Conservation (phyloP, 2,797 vertebrate species). For the Rhinella marina region DNA sequence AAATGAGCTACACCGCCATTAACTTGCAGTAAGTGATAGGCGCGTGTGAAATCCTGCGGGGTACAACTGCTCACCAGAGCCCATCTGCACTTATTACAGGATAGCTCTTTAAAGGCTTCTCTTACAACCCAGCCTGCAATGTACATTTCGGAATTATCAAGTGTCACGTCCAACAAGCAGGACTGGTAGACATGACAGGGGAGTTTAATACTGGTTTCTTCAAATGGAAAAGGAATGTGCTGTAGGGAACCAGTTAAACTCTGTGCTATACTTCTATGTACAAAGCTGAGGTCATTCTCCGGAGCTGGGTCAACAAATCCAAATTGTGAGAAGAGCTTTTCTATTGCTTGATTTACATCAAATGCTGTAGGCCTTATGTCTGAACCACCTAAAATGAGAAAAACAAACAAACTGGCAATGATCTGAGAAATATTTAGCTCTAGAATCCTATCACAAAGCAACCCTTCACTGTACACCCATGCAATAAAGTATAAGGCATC, state of each 20-base stretch:
- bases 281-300: not conserved
- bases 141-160: conserved; percentile 42
- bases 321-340: not conserved
- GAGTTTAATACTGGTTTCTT: conserved; percentile 32
- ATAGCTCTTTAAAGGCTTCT: conserved; percentile 41
- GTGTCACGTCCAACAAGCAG: not conserved
- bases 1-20: conserved; percentile 34
- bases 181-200: conserved; percentile 39
- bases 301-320: not conserved
- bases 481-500: not conserved
- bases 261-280: not conserved
- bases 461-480: no score
- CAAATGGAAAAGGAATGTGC: conserved; percentile 15
- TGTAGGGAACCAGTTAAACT: not conserved
- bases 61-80: conserved; percentile 29
- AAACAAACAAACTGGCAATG: not conserved
- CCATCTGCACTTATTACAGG: conserved; percentile 51
- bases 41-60: conserved; percentile 25
- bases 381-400: conserved; percentile 19
- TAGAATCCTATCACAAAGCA: not conserved
- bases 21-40: conserved; percentile 48
- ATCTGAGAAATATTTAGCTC: not conserved
- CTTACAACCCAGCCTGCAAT: conserved; percentile 57
- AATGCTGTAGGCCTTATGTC: conserved; percentile 38
- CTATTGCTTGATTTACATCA: conserved; percentile 19